A percentile compares a stretch with the other conserved stretches of the same genome.
Conservation (phyloP, 1,140 invertebrate genomes). For the Drosophila teissieri region DNA sequence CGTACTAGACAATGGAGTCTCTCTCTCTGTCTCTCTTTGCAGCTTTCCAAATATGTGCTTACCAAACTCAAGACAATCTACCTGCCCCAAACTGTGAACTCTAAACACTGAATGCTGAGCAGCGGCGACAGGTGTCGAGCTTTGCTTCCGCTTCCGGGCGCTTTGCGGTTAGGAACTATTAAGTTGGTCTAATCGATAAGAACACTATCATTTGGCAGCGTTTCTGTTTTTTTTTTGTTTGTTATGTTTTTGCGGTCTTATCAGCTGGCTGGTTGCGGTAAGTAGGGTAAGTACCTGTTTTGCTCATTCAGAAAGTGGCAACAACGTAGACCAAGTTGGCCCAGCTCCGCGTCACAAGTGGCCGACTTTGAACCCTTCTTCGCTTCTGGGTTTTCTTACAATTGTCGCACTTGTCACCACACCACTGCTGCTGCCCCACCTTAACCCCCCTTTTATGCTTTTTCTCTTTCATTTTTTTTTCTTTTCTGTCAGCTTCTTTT, state of each 20-base stretch:
- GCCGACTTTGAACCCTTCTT: constrained; percentile 39
- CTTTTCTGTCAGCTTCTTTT: constrained; percentile 65
- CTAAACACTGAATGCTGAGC: background rate
- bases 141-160: constrained; percentile 42
- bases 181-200: constrained; percentile 38
- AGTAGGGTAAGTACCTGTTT: constrained; percentile 37
- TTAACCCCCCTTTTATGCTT: constrained; percentile 4
- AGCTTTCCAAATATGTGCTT: constrained; percentile 70
- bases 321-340: constrained; percentile 19
- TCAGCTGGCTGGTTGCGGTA: constrained; percentile 18
- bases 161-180: background rate
- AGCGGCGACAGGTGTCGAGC: constrained; percentile 50
- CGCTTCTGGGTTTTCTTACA: constrained; percentile 62
- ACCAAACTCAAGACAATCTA: constrained; percentile 24
- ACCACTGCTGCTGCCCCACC: constrained; percentile 20
- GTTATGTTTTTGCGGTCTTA: constrained; percentile 14
- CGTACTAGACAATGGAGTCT: constrained; percentile 42
- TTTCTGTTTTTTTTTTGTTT: constrained; percentile 11
- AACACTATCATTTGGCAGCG: constrained; percentile 1
- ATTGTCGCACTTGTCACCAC: constrained; percentile 74
- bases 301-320: constrained; percentile 2
- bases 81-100: constrained; percentile 38
- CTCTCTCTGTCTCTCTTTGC: constrained; percentile 29
- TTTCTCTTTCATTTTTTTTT: constrained; percentile 25
- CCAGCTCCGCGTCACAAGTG: constrained; percentile 42